phyloP scores from a whole-genome alignment of 2,888 invertebrate species.

The Abscondita cerata region DNA sequence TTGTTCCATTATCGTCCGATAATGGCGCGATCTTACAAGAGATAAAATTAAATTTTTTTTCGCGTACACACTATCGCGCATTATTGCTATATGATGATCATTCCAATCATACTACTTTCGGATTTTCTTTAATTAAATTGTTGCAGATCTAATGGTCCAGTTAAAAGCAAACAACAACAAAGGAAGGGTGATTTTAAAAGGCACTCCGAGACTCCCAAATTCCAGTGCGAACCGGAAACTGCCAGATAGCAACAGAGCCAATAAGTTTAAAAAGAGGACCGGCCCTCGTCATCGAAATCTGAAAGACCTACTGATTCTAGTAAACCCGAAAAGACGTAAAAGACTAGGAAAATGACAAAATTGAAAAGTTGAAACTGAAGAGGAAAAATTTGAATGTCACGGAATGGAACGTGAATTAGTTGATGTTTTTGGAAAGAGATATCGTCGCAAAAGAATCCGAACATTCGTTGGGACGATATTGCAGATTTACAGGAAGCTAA shows the following conservation, averaged over 20 bases:
- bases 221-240: conserved; percentile 52
- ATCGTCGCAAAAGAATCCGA: conserved; percentile 97
- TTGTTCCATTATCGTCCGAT: no score
- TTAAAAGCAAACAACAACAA: conserved; percentile 47
- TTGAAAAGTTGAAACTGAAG: conserved; percentile 62
- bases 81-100: no score
- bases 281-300: conserved; percentile 54
- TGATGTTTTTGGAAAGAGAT: conserved; percentile 88
- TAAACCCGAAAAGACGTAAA: conserved; percentile 61
- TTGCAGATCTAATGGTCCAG: conserved; percentile 46
- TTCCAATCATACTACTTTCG: no score
- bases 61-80: no score
- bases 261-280: conserved; percentile 52
- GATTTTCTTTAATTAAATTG: no score
- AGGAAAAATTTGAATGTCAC: conserved; percentile 83
- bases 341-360: conserved; percentile 71
- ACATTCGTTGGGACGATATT: conserved; percentile 94
- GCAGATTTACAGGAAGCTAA: conserved; percentile 91
- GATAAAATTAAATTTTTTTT: no score
- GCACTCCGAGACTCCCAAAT: no score
- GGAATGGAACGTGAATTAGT: conserved; percentile 90
- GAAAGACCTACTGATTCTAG: conserved; percentile 55
- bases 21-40: no score
- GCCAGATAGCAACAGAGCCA: conserved; percentile 42
- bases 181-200: conserved; percentile 52